phyloP scores from a whole-genome alignment of 2,888 invertebrate genomes.

The Siphlonurus alternatus region DNA sequence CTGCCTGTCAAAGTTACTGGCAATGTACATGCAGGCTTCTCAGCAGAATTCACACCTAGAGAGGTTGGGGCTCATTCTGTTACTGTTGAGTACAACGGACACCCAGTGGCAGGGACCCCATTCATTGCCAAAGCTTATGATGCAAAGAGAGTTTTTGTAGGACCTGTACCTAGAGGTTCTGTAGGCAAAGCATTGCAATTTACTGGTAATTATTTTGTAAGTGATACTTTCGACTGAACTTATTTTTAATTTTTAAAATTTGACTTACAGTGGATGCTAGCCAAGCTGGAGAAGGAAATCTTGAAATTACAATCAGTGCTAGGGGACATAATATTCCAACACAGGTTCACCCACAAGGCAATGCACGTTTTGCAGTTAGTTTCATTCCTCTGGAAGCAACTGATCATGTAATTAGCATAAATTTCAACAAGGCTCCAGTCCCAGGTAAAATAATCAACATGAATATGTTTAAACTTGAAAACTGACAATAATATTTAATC shows the following conservation, averaged over 20 bases:
- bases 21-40: conserved; percentile 71
- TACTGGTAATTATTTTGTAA: conserved; percentile 32
- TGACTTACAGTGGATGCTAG: conserved; percentile 65
- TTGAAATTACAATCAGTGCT: conserved; percentile 92
- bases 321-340: conserved; percentile 87
- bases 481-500: conserved; percentile 34
- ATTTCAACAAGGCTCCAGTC: conserved; percentile 81
- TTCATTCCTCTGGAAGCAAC: conserved; percentile 90
- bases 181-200: conserved; percentile 88
- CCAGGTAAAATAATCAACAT: conserved; percentile 21
- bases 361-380: conserved; percentile 83
- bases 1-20: conserved; percentile 79
- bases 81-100: conserved; percentile 79
- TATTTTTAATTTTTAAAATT: not conserved
- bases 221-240: not conserved
- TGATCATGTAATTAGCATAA: conserved; percentile 90
- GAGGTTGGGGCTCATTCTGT: conserved; percentile 89
- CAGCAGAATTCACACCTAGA: conserved; percentile 79
- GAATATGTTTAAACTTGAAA: not conserved
- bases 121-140: conserved; percentile 88
- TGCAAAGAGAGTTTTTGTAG: conserved; percentile 69
- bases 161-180: conserved; percentile 59
- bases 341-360: conserved; percentile 85
- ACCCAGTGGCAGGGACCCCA: conserved; percentile 75
- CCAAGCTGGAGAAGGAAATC: conserved; percentile 90